Evolutionary conservation across 2,888 invertebrate genomes (phyloP).

Genomic region (Hirtodrosophila confusa): DNA sequence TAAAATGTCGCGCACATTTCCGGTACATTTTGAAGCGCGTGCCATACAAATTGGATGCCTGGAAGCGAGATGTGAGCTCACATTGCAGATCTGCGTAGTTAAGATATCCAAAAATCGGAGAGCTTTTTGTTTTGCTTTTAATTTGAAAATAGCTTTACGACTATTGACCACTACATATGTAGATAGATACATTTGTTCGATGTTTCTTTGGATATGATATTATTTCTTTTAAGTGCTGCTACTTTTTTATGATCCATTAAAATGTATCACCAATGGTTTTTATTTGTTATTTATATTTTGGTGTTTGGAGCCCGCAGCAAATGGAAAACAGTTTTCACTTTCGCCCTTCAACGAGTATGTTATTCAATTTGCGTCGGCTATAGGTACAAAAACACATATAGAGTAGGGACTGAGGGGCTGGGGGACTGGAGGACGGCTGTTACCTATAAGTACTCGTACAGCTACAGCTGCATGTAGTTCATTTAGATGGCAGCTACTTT

Average conservation of each 20-base stretch:
- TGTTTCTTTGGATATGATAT: background rate
- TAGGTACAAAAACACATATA: background rate
- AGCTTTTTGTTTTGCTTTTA: constrained; percentile 27
- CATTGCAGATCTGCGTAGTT: constrained; percentile 7
- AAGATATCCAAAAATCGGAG: background rate
- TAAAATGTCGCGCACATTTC: constrained; percentile 82
- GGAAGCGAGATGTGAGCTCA: constrained; percentile 29
- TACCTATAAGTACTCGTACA: constrained; percentile 42
- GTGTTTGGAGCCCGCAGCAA: constrained; percentile 33
- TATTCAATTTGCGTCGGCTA: constrained; percentile 1
- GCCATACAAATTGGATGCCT: constrained; percentile 45
- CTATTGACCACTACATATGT: background rate
- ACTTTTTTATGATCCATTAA: constrained; percentile 35
- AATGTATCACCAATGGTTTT: constrained; percentile 16
- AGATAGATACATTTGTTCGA: background rate
- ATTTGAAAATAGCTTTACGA: constrained; percentile 55
- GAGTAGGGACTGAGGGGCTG: constrained; percentile 14
- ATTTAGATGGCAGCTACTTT: constrained; percentile 46
- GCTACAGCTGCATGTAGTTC: constrained; percentile 50
- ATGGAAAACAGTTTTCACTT: constrained; percentile 31
- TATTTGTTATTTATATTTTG: constrained; percentile 5
- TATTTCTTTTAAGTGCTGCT: constrained; percentile 9
- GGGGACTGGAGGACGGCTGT: background rate
- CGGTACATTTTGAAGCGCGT: constrained; percentile 69
- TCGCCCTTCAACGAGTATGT: constrained; percentile 13